phyloP scores from a whole-genome alignment of 2,888 invertebrate species.

The Caenorhabditis angaria region DNA sequence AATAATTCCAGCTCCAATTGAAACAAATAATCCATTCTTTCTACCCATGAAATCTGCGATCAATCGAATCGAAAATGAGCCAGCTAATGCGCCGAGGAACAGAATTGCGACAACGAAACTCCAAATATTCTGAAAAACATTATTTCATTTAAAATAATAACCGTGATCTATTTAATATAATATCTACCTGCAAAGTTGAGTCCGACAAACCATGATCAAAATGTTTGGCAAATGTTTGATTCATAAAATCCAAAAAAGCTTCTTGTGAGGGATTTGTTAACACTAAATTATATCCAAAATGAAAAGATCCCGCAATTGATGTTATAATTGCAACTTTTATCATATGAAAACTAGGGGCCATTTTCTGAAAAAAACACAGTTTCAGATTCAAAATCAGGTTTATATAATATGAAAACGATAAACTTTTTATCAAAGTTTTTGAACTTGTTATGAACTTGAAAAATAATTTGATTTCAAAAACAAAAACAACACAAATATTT shows the following conservation, averaged over 20 bases:
- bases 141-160: not conserved
- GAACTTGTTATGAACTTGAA: too few species aligned
- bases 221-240: slow-evolving; percentile 44
- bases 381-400: too few species aligned
- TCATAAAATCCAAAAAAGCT: slow-evolving; percentile 58
- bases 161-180: too few species aligned
- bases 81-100: slow-evolving; percentile 61
- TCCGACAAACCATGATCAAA: slow-evolving; percentile 40
- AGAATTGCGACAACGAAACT: slow-evolving; percentile 60
- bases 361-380: too few species aligned
- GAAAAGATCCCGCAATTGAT: slow-evolving; percentile 60
- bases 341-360: slow-evolving; percentile 45
- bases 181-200: slow-evolving; percentile 35
- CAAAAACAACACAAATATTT: too few species aligned
- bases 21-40: slow-evolving; percentile 55
- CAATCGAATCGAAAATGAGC: slow-evolving; percentile 49
- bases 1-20: slow-evolving; percentile 47
- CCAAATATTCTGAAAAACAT: slow-evolving; percentile 60
- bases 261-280: slow-evolving; percentile 62
- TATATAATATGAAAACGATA: not conserved
- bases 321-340: slow-evolving; percentile 45
- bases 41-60: slow-evolving; percentile 58
- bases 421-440: too few species aligned
- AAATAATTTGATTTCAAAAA: too few species aligned
- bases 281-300: slow-evolving; percentile 63